Evolutionary conservation across 2,888 invertebrate genomes (phyloP), one percentile per base, ranked within the genome.

Genomic region (Lissonota sp.): DNA sequence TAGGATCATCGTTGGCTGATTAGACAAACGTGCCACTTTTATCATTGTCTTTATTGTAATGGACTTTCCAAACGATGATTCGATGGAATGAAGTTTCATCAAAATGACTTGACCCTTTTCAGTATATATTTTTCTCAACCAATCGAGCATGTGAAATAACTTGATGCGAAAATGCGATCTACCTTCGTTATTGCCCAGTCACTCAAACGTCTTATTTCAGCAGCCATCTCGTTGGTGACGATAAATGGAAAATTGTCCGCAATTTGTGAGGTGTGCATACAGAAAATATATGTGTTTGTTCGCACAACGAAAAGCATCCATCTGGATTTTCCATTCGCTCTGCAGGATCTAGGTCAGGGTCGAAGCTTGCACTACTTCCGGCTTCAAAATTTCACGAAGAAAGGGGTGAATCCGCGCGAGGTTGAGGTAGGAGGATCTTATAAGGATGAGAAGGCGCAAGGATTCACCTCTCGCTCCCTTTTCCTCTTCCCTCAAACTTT

Each of bases 301-400:
- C 1, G 55, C n/a, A 37, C 49, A 69, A 64, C 62, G 69, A 69
- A 12, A 57, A 39, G 64, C 73, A 55, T 63, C 51, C 44, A 64
- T 77, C 72, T 73, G 62, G 77, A 80, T 80, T 80, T 80, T 73
- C 72, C 16, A 53, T 69, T 80, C 44, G 73, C 42, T 69, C 58
- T 49, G 51, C 69, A 77, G 69, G 58, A 80, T 80, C 51, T 80
- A 55, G 80, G 77, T 80, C 80, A 80, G 49, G 80, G 80, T 80
- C 77, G 76, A 58, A 72, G 37, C 67, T 63, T 69, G 64, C 51
- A 49, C 76, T 73, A 69, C 64, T 73, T 73, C 73, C 69, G 51
- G 44, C 69, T 66, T 37, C 69, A 58, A 80, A 80, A 77, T 73
- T 77, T 77, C 64, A 51, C 63, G 51, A 58, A 73, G 26, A 39